Evolutionary conservation across 2,113 vertebrate species (phyloP), one percentile per base, ranked within the genome.

Genomic region (Phaethornis superciliosus): DNA sequence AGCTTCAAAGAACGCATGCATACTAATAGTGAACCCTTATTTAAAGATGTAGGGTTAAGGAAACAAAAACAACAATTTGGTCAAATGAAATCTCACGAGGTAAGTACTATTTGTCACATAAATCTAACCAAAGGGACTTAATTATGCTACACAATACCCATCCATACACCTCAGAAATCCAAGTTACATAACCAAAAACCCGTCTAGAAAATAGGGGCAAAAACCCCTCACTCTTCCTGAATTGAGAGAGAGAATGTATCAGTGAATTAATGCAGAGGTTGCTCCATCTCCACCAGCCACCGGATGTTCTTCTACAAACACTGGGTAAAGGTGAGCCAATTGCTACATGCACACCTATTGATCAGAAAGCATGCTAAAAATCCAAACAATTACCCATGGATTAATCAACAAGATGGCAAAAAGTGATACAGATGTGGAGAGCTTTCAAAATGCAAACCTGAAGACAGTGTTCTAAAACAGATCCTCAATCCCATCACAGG

Each of bases 361-460:
- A 88, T 27, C 60, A 69, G 71, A 55, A 88, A 46, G 21, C 58
- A 28, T 1, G 33, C 40, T 69, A 90, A 75, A 71, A 93, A 72
- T 47, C 54, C 17, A 5, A 77, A 74, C 23, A 91, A 63, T 26
- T 56, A 71, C 18, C 71, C 56, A 10, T 6, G 40, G 46, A 47
- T 7, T n/a, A 70, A 89, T 49, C 87, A 93, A 88, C 67, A 85
- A 85, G 85, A 91, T 59, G 46, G 71, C 79, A 91, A 95, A 52
- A 52, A 70, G 64, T 3, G 5, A 56, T 42, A 60, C 23, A 63
- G 32, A 78, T 15, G 30, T 1, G 4, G 77, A 65, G 0, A 72
- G 89, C 58, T 82, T 89, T 62, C 67, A 79, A 62, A 83, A 92
- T 7, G 44, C 40, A 82, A 86, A 81, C 37, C 35, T 65, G 32